A percentile compares a stretch with the other conserved stretches of the same genome.
Conservation (phyloP, 92 coral and sea anemone genomes). For the Scolanthus callimorphus region DNA sequence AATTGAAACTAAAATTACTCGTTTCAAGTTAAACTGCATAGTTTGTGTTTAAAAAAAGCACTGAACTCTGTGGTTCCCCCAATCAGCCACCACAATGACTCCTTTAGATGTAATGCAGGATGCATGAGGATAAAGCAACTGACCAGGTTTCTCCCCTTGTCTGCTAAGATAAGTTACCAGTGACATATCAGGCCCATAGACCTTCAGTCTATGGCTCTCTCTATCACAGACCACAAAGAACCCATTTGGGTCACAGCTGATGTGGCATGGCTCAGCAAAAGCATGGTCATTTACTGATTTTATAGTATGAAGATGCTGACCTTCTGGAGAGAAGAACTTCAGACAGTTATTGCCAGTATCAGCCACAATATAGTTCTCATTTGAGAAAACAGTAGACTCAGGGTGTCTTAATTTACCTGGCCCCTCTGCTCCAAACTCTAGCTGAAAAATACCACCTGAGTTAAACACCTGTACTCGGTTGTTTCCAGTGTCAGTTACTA, state of each 20-base stretch:
- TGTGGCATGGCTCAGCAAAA: slow-evolving; percentile 13
- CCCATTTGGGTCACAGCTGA: slow-evolving; percentile 35
- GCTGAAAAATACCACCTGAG: slow-evolving; percentile 7
- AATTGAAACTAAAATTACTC: no score
- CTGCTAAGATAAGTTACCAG: slow-evolving; percentile 12
- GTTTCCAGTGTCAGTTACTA: slow-evolving; percentile 44
- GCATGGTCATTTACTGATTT: slow-evolving; percentile 7
- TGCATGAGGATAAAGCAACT: slow-evolving; percentile 31
- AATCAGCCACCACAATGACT: slow-evolving; percentile 38
- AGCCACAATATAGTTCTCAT: slow-evolving; percentile 36
- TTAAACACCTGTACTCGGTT: slow-evolving; percentile 33
- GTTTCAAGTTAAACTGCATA: no score
- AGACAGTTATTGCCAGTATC: slow-evolving; percentile 30
- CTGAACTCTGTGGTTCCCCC: slow-evolving; percentile 21
- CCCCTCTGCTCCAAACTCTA: slow-evolving; percentile 14
- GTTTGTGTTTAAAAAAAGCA: not conserved
- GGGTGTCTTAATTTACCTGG: slow-evolving; percentile 26
- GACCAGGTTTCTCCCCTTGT: slow-evolving; percentile 10
- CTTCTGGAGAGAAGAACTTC: slow-evolving; percentile 29
- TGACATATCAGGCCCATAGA: slow-evolving; percentile 16
- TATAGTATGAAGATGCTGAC: slow-evolving; percentile 1
- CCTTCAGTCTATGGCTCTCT: slow-evolving; percentile 17
- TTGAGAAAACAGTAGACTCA: slow-evolving; percentile 22
- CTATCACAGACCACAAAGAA: slow-evolving; percentile 39
- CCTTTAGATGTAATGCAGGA: slow-evolving; percentile 19